These are phyloP conservation scores for Hepsetus odoe DNA, from an alignment of 2,113 vertebrate genomes.

Conservation along the genomic window DNA sequence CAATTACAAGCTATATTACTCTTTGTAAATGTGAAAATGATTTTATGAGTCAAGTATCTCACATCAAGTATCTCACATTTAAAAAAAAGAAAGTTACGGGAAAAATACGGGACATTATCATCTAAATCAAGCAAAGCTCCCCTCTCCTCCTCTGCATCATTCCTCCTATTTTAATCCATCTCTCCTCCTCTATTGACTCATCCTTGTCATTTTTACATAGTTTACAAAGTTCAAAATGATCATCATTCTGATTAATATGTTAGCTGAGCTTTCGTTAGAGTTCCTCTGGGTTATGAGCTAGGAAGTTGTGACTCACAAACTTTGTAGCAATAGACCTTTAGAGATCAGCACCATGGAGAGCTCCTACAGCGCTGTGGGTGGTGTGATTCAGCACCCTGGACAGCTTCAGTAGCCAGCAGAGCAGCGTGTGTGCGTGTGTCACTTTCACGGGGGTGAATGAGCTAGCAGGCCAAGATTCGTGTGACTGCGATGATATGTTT, in stretches of 20 bases:
- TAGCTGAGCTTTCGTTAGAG: not conserved
- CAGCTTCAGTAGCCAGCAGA: conserved; percentile 44
- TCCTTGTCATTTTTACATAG: not conserved
- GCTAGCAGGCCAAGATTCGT: conserved; percentile 37
- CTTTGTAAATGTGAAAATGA: not conserved
- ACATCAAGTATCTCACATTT: not conserved
- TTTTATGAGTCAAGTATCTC: not conserved
- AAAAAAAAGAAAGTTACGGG: not conserved
- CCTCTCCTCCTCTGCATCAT: not conserved
- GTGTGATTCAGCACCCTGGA: conserved; percentile 58
- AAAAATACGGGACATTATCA: not conserved
- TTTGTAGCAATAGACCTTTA: not conserved
- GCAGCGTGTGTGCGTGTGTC: conserved; percentile 34
- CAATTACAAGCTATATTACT: not conserved
- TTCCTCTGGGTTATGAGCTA: not conserved
- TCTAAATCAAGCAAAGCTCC: not conserved
- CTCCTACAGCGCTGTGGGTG: conserved; percentile 35
- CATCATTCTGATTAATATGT: not conserved
- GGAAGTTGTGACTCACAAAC: conserved; percentile 2
- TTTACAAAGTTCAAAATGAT: not conserved
- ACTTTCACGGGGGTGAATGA: conserved; percentile 31
- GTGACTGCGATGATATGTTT: conserved; percentile 15
- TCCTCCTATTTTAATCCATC: too few relatives aligned
- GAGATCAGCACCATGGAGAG: conserved; percentile 47
- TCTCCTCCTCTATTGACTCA: not conserved